These are phyloP conservation scores for sheep (Ovis aries) DNA, from an alignment of 2,113 vertebrate genomes.

Conservation along the genomic window ARS-UI_Ramb_v3.0 NC_056057.1:35261001-35261500, in stretches of 20 bases:
- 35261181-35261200: neutral
- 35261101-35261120: neutral
- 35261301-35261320: neutral
- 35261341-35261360: neutral
- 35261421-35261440: neutral
- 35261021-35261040: neutral
- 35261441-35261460: neutral
- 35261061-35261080: neutral
- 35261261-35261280: neutral
- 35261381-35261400: neutral
- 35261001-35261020: neutral
- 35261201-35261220: neutral
- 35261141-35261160: neutral
- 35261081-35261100: neutral
- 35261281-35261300: neutral
- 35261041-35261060: neutral
- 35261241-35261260: neutral
- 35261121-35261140: neutral
- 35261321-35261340: neutral
- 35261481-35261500: neutral
- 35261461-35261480: neutral
- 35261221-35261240: neutral
- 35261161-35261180: neutral
- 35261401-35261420: neutral
- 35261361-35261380: neutral